phyloP scores from a whole-genome alignment of 1,140 invertebrate genomes.

The Brachionus sp. region DNA sequence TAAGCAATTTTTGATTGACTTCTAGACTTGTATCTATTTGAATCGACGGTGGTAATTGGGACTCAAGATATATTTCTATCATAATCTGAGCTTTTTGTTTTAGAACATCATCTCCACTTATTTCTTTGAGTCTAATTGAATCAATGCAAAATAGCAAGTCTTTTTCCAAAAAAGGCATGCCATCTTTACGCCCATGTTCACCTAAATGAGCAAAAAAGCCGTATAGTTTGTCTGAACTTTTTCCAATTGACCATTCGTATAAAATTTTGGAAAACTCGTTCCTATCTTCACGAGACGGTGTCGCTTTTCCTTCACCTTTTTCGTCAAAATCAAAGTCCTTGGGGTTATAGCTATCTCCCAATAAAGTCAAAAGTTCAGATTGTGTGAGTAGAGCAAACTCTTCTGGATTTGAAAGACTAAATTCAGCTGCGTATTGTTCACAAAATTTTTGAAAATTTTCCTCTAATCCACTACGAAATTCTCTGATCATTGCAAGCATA shows the following conservation, averaged over 20 bases:
- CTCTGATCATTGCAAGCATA: neutral
- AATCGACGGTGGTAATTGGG: slow-evolving; percentile 51
- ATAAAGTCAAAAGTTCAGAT: neutral
- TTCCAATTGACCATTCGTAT: slow-evolving; percentile 48
- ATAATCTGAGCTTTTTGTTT: slow-evolving; percentile 56
- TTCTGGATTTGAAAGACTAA: neutral
- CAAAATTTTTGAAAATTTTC: slow-evolving; percentile 33
- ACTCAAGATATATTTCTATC: slow-evolving; percentile 57
- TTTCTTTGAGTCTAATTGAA: slow-evolving; percentile 57
- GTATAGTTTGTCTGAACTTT: slow-evolving; percentile 52
- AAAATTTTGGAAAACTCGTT: slow-evolving; percentile 26
- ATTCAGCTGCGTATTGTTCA: neutral
- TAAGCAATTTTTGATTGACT: slow-evolving; percentile 53
- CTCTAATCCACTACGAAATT: slow-evolving; percentile 15
- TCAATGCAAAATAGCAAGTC: slow-evolving; percentile 60
- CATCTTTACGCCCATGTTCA: slow-evolving; percentile 56
- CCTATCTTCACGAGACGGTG: slow-evolving; percentile 4
- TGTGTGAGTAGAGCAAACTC: neutral
- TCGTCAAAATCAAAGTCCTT: slow-evolving; percentile 44
- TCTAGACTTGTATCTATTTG: slow-evolving; percentile 56
- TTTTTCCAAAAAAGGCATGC: slow-evolving; percentile 55
- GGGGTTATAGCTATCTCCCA: neutral
- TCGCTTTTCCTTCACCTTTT: slow-evolving; percentile 13
- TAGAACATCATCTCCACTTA: slow-evolving; percentile 56
- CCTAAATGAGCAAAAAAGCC: slow-evolving; percentile 58